These are phyloP conservation scores for Agonopterix subpropinquella DNA, from an alignment of 2,888 invertebrate species.

Conservation along the genomic window DNA sequence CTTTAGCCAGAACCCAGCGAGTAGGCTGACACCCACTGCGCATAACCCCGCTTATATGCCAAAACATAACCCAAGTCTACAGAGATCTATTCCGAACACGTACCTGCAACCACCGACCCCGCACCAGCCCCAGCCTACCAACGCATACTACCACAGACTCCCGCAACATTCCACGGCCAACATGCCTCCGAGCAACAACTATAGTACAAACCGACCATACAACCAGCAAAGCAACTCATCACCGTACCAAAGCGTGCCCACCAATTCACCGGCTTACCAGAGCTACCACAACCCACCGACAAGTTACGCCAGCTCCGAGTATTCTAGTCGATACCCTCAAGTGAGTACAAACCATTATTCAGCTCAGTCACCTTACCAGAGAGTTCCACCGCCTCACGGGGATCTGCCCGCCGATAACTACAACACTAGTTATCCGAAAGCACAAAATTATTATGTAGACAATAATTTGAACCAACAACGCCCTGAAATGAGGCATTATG, in stretches of 20 bases:
- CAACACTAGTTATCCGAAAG: slow-evolving; percentile 56
- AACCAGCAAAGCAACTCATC: slow-evolving; percentile 38
- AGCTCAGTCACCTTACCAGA: slow-evolving; percentile 71
- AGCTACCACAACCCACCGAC: slow-evolving; percentile 71
- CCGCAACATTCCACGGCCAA: slow-evolving; percentile 41
- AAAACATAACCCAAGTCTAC: slow-evolving; percentile 45
- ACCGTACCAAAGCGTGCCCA: slow-evolving; percentile 67
- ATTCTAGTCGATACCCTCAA: slow-evolving; percentile 69
- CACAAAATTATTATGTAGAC: slow-evolving; percentile 54
- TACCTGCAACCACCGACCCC: slow-evolving; percentile 56
- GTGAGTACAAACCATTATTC: slow-evolving; percentile 40
- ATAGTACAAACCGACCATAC: slow-evolving; percentile 42
- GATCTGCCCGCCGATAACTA: slow-evolving; percentile 51
- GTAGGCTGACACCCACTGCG: slow-evolving; percentile 55
- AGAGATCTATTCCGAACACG: slow-evolving; percentile 51
- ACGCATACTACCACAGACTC: slow-evolving; percentile 60
- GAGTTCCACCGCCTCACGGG: slow-evolving; percentile 77
- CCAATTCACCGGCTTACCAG: slow-evolving; percentile 62
- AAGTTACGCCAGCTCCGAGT: slow-evolving; percentile 61
- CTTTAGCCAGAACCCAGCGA: slow-evolving; percentile 58
- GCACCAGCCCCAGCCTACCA: slow-evolving; percentile 49
- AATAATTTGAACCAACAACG: slow-evolving; percentile 36
- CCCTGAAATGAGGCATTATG: slow-evolving; percentile 47
- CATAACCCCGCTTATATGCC: slow-evolving; percentile 44
- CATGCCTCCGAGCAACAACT: slow-evolving; percentile 32